Base-by-base conservation (phyloP, 2,888 invertebrate genomes). In the Tipula confusa region DNA sequence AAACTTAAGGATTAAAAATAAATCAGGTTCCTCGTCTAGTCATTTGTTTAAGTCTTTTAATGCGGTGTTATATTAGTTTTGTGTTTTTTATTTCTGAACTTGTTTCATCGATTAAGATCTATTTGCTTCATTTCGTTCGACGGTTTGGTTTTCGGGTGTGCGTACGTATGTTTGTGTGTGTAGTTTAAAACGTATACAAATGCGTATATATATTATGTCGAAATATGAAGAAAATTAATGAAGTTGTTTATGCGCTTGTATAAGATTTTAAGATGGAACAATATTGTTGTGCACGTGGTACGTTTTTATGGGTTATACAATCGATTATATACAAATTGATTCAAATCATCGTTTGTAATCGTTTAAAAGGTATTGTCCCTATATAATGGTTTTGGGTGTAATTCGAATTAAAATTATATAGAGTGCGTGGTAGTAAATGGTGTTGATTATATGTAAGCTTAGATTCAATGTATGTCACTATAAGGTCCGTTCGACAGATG, bases 11-110 rank as follows among this genome's bases (percentile, higher is more conserved):
- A 64, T 64, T 64, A 64, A 11, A 64, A 9, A 64, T 24, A 64
- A 64, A 24, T 64, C 64, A 64, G 64, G 64, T 64, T 64, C 64
- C 1, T 64, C 9, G 64, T 64, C 64, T 64, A 64, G 24, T 24
- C 64, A 64, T 24, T 64, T 64, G 64, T 64, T 64, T 64, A 64
- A 64, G 9, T 64, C 64, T 64, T 64, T 64, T 64, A 64, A 64
- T 64, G n/a, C n/a, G 64, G 64, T 64, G 64, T 64, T 64, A 64
- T 64, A 64, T 64, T 64, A 64, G 64, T 64, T 64, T 64, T 48
- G 48, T 48, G 6, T 6, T 64, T 24, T 18, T 64, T 24, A 24
- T 24, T 64, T 64, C 24, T 64, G 18, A 64, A 64, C 64, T 64
- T 64, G 64, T 64, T 64, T 64, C 24, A 9, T 64, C 64, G 64